phyloP scores from a whole-genome alignment of 92 coral and sea anemone genomes.

The Nematostella vectensis region DNA sequence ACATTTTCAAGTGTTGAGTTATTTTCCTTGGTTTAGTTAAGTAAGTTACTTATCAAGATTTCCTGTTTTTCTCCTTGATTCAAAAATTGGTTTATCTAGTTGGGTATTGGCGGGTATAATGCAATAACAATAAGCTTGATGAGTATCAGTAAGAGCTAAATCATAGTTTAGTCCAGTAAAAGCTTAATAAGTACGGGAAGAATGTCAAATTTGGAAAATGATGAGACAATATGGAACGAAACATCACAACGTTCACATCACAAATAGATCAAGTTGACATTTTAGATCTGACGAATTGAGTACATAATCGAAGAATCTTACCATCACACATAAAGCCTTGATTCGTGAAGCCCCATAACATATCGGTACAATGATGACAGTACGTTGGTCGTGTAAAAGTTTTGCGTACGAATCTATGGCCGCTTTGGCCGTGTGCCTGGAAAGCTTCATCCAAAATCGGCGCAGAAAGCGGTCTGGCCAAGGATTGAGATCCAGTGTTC shows the following conservation, averaged over 20 bases:
- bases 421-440: constrained; percentile 90
- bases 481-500: no score
- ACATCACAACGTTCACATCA: background rate
- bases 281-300: background rate
- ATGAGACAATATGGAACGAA: background rate
- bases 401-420: constrained; percentile 76
- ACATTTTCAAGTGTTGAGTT: no score
- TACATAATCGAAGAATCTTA: constrained; percentile 15
- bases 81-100: no score
- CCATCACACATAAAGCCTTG: constrained; percentile 92
- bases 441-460: constrained; percentile 73
- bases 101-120: no score
- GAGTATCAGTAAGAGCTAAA: no score
- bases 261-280: background rate
- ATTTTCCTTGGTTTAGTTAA: no score
- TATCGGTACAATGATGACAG: constrained; percentile 91
- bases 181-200: no score
- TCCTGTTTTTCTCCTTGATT: no score
- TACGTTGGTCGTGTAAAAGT: constrained; percentile 82
- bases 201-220: background rate
- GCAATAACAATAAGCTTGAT: no score
- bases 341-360: constrained; percentile 90
- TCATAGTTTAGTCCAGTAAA: no score
- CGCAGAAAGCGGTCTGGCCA: constrained; percentile 52
- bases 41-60: no score